phyloP scores from a whole-genome alignment of 2,113 vertebrate genomes.

The Fukomys damarensis region DNA sequence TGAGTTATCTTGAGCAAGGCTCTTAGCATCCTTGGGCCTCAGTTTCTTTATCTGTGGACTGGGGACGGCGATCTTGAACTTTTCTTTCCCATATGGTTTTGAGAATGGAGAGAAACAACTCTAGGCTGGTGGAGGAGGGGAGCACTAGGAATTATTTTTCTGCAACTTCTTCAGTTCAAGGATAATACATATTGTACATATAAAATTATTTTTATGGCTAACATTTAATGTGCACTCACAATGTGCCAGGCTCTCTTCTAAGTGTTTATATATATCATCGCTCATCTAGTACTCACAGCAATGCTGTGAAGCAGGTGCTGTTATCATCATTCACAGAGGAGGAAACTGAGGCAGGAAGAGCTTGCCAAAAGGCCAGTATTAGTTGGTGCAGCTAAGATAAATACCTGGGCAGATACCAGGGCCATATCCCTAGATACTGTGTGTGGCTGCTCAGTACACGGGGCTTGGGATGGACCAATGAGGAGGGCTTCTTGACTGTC shows the following conservation, averaged over 20 bases:
- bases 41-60: constrained; percentile 10
- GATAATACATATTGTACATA: constrained; percentile 49
- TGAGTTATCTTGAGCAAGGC: neutral
- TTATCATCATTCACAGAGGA: constrained; percentile 18
- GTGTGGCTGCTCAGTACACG: neutral
- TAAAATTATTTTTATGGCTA: constrained; percentile 66
- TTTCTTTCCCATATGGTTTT: constrained; percentile 28
- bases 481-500: neutral
- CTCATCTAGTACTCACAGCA: neutral
- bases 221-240: constrained; percentile 59
- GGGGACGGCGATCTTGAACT: neutral
- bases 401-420: neutral
- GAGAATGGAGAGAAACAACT: constrained; percentile 57
- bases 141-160: constrained; percentile 9
- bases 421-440: neutral
- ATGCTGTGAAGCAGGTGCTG: neutral
- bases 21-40: neutral
- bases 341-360: constrained; percentile 47
- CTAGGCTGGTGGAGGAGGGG: neutral
- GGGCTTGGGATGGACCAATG: neutral
- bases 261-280: constrained; percentile 9
- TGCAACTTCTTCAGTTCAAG: constrained; percentile 44
- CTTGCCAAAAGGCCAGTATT: neutral
- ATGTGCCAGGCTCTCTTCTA: constrained; percentile 33
- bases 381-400: neutral